Percentiles rank a stretch among this genome's conserved stretches.
phyloP scores from a whole-genome alignment of 2,888 invertebrate genomes.

The Cantharis nigra region DNA sequence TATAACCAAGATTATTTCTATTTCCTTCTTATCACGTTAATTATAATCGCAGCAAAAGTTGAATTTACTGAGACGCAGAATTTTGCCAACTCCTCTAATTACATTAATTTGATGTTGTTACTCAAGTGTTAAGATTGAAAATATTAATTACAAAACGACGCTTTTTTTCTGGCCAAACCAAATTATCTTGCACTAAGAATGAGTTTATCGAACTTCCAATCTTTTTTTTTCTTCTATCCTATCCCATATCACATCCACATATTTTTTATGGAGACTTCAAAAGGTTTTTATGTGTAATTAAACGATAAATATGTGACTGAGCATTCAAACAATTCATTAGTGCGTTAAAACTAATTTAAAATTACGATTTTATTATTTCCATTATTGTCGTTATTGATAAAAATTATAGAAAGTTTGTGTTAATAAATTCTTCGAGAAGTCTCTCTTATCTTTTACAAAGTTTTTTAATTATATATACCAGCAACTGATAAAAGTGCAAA shows the following conservation, averaged over 20 bases:
- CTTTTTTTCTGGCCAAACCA: background rate
- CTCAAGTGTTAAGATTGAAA: conserved; percentile 1
- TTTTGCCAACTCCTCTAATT: background rate
- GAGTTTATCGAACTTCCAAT: background rate
- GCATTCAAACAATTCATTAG: background rate
- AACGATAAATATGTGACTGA: background rate
- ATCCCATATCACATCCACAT: background rate
- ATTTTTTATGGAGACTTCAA: background rate
- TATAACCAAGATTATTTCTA: conserved; percentile 13
- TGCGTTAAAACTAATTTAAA: background rate
- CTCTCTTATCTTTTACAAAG: background rate
- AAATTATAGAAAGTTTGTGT: background rate
- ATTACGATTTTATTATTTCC: background rate
- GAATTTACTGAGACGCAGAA: conserved; percentile 1
- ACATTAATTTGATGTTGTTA: conserved; percentile 2
- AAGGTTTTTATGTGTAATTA: background rate
- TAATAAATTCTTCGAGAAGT: background rate
- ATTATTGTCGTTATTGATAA: background rate
- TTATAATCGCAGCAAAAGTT: conserved; percentile 3
- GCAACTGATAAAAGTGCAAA: background rate
- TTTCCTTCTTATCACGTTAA: conserved; percentile 8
- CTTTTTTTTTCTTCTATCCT: background rate
- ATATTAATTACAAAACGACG: background rate
- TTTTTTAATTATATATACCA: background rate
- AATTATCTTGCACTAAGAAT: background rate